Percentiles rank a stretch among this genome's conserved stretches.
These are phyloP conservation scores for Dipodomys stephensi DNA, from an alignment of 2,113 vertebrate genomes.

Conservation along the genomic window DNA sequence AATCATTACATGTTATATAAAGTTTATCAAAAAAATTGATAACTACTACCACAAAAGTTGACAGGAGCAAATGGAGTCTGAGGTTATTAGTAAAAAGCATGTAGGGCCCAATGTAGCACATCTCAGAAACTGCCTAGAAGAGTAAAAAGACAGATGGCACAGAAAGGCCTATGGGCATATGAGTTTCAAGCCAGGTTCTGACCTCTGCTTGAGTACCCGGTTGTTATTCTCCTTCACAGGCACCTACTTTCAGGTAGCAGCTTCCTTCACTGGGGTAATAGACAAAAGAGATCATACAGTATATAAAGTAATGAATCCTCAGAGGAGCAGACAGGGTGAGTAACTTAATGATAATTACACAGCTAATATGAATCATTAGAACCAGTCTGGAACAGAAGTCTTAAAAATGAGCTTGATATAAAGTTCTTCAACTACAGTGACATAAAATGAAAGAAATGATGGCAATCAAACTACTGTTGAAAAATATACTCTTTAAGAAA, in stretches of 20 bases:
- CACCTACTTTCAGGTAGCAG: neutral
- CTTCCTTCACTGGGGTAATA: neutral
- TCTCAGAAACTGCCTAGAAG: neutral
- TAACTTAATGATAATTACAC: neutral
- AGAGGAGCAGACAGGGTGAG: neutral
- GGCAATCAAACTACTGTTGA: neutral
- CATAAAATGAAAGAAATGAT: neutral
- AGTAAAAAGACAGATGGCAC: neutral
- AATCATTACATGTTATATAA: neutral
- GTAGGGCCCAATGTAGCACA: neutral
- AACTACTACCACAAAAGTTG: neutral
- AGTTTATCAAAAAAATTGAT: neutral
- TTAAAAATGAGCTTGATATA: neutral
- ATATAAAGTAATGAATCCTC: neutral
- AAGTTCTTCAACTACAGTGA: neutral
- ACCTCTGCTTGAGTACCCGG: neutral
- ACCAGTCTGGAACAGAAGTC: neutral
- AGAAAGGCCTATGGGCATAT: neutral
- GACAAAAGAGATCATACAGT: neutral
- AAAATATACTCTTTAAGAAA: neutral
- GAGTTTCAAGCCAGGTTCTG: neutral
- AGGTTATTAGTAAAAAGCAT: neutral
- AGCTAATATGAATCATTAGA: no score
- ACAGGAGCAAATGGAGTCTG: neutral
- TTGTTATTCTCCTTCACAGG: no score